Percentiles rank a stretch among this genome's conserved stretches.
Conservation (phyloP, 1,140 invertebrate species). For the Caenorhabditis latens region DNA sequence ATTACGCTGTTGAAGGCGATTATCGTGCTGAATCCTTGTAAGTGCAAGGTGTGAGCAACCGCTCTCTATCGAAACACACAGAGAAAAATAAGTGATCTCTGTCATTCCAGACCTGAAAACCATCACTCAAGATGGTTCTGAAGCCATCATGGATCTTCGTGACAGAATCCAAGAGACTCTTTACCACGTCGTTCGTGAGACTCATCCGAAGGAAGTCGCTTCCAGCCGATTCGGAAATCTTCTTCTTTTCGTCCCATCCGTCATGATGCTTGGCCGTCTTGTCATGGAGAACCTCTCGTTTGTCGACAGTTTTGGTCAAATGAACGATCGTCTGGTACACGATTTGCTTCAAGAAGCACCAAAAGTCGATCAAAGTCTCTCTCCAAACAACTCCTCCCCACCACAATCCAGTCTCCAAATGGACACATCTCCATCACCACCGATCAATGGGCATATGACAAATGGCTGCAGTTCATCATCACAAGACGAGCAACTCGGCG, state of each 20-base stretch:
- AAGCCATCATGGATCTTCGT: conserved; percentile 75
- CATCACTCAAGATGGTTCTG: conserved; percentile 72
- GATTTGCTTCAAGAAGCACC: conserved; percentile 75
- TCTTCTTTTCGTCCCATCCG: conserved; percentile 74
- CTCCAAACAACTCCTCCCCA: conserved; percentile 1
- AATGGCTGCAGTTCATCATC: neutral
- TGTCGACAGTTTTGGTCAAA: conserved; percentile 73
- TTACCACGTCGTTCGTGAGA: conserved; percentile 78
- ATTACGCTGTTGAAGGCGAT: conserved; percentile 76
- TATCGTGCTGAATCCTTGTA: conserved; percentile 75
- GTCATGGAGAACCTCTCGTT: conserved; percentile 77
- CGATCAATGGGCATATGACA: neutral
- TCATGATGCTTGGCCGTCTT: conserved; percentile 74
- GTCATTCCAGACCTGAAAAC: conserved; percentile 69
- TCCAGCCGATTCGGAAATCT: conserved; percentile 77
- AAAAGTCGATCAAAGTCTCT: conserved; percentile 41
- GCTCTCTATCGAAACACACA: neutral
- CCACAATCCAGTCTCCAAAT: neutral
- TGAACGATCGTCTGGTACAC: conserved; percentile 67
- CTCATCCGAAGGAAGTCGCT: conserved; percentile 77
- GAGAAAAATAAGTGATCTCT: neutral
- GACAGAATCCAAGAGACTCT: conserved; percentile 76
- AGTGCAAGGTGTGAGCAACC: neutral
- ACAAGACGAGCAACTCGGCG: conserved; percentile 13
- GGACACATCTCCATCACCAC: conserved; percentile 32